phyloP scores from a whole-genome alignment of 2,113 vertebrate genomes.

The Gnathonemus longibarbis region DNA sequence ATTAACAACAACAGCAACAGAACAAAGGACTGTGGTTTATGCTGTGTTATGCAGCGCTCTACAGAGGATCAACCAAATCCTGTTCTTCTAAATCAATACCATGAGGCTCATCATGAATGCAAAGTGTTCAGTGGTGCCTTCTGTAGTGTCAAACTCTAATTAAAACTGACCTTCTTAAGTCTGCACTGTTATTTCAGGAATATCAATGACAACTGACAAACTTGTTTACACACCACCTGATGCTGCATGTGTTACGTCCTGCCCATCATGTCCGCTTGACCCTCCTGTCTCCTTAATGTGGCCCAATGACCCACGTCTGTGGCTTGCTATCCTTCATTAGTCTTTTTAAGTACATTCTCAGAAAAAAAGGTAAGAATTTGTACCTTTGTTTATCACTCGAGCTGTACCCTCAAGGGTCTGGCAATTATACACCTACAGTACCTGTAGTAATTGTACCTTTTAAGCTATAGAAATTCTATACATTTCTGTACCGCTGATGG shows the following conservation, averaged over 20 bases:
- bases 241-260: not conserved
- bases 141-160: not conserved
- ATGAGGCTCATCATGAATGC: not conserved
- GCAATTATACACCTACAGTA: too few relatives aligned
- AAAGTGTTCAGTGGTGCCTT: not conserved
- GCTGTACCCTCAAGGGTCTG: too few relatives aligned
- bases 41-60: not conserved
- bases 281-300: not conserved
- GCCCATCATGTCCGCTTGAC: not conserved
- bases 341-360: not conserved
- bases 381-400: too few relatives aligned
- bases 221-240: not conserved
- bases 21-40: not conserved
- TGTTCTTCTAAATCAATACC: not conserved
- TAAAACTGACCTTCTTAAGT: slow-evolving; percentile 14
- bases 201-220: not conserved
- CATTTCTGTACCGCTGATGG: too few relatives aligned
- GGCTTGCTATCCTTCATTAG: not conserved
- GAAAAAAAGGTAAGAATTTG: too few relatives aligned
- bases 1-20: not conserved
- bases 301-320: not conserved
- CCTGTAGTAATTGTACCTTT: too few relatives aligned
- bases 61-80: not conserved
- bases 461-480: too few relatives aligned
- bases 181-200: not conserved